Evolutionary conservation across 2,888 invertebrate species (phyloP).

Genomic region (Tinea semifulvella): DNA sequence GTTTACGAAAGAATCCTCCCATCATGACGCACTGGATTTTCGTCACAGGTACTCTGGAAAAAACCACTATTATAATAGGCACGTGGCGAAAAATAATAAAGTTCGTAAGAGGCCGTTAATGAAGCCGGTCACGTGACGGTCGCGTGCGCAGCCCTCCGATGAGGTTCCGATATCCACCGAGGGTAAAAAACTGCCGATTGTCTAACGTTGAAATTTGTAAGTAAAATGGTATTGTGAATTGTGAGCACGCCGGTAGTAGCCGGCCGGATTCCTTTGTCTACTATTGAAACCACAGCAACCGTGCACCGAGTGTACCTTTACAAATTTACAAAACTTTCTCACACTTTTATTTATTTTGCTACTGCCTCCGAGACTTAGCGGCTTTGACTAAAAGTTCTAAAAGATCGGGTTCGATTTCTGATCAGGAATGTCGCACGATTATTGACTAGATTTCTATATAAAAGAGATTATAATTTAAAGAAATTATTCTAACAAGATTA

Average conservation of each 20-base stretch:
- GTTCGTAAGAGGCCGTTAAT: slow-evolving; percentile 48
- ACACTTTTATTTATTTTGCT: too few relatives aligned
- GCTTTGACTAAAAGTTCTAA: too few relatives aligned
- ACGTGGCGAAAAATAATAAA: slow-evolving; percentile 60
- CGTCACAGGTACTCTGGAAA: slow-evolving; percentile 27
- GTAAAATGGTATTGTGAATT: slow-evolving; percentile 3
- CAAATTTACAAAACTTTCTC: too few relatives aligned
- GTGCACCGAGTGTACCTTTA: neutral
- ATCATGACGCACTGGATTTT: neutral
- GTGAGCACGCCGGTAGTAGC: too few relatives aligned
- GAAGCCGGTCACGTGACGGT: slow-evolving; percentile 43
- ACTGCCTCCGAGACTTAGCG: too few relatives aligned
- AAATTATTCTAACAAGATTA: too few relatives aligned
- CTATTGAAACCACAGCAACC: neutral
- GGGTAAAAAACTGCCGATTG: slow-evolving; percentile 6
- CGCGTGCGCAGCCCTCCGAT: slow-evolving; percentile 24
- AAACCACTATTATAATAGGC: slow-evolving; percentile 44
- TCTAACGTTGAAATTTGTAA: neutral
- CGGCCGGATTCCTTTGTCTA: neutral
- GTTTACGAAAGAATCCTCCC: too few relatives aligned
- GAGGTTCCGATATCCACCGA: slow-evolving; percentile 9
- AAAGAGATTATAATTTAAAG: too few relatives aligned
- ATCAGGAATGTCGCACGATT: too few relatives aligned
- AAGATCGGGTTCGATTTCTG: too few relatives aligned
- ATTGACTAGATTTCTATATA: too few relatives aligned